Evolutionary conservation across 2,797 vertebrate genomes (phyloP).

Genomic region (Florisuga fusca): DNA sequence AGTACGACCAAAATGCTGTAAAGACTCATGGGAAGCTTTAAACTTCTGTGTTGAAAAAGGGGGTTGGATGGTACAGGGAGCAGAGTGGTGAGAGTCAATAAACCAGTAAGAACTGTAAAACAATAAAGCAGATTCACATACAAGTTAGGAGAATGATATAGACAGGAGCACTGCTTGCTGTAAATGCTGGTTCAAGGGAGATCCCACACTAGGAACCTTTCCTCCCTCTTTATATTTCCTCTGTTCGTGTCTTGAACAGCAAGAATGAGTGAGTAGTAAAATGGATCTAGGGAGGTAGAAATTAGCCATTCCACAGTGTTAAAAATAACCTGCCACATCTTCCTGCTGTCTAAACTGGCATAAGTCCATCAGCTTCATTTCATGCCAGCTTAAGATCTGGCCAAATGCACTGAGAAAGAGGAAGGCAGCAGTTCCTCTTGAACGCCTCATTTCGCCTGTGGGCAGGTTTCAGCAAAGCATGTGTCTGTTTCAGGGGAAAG

Average conservation of each 20-base stretch:
- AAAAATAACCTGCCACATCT: slow-evolving; percentile 13
- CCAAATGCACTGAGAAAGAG: neutral
- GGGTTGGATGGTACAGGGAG: neutral
- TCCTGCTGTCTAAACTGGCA: neutral
- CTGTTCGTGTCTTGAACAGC: neutral
- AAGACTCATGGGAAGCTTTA: neutral
- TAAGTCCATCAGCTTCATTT: neutral
- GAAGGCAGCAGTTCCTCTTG: neutral
- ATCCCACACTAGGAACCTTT: neutral
- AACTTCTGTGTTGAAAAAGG: neutral
- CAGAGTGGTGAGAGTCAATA: neutral
- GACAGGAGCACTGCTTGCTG: neutral
- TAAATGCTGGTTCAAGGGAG: neutral
- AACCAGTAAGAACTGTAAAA: neutral
- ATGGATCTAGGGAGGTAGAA: neutral
- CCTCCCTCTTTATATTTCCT: neutral
- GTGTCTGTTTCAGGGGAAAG: neutral
- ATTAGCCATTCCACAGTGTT: neutral
- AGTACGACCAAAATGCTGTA: neutral
- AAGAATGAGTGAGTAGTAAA: neutral
- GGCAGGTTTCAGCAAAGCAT: neutral
- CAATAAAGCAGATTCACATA: neutral
- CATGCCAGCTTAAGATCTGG: neutral
- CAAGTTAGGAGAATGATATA: neutral
- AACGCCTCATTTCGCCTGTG: neutral